Conservation (phyloP, 2,113 vertebrate genomes). For the Ascaphus truei region DNA sequence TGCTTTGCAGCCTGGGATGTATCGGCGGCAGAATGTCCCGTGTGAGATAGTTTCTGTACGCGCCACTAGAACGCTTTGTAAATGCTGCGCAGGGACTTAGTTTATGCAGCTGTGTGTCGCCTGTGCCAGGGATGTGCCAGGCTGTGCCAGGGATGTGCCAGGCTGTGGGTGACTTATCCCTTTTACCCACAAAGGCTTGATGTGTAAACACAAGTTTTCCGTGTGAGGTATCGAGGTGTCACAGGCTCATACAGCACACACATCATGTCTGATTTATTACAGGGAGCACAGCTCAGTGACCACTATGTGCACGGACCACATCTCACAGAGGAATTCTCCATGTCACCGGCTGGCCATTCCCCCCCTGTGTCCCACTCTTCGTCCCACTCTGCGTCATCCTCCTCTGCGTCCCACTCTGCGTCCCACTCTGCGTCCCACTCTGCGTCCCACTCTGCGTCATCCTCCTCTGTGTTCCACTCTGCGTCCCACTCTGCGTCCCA, state of each 20-base stretch:
- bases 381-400: no score
- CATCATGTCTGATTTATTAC: neutral
- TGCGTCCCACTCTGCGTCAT: no score
- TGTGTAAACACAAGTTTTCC: neutral
- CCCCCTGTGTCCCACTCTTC: no score
- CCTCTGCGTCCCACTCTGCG: no score
- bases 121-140: conserved; percentile 3
- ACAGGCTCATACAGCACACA: conserved; percentile 7
- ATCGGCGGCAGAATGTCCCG: no score
- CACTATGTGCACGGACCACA: neutral
- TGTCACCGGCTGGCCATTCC: no score
- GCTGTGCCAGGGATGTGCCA: conserved; percentile 4
- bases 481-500: no score
- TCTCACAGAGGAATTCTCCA: no score
- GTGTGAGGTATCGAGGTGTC: neutral
- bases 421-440: no score
- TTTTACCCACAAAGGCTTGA: neutral
- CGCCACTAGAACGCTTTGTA: neutral
- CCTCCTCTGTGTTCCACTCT: no score
- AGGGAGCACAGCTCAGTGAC: neutral
- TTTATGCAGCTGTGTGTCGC: conserved; percentile 11
- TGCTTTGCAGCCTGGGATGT: no score
- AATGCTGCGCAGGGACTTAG: neutral
- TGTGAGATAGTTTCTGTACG: no score
- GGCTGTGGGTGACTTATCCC: conserved; percentile 1